phyloP scores from a whole-genome alignment of 1,140 invertebrate species.

The Chymomyza costata region DNA sequence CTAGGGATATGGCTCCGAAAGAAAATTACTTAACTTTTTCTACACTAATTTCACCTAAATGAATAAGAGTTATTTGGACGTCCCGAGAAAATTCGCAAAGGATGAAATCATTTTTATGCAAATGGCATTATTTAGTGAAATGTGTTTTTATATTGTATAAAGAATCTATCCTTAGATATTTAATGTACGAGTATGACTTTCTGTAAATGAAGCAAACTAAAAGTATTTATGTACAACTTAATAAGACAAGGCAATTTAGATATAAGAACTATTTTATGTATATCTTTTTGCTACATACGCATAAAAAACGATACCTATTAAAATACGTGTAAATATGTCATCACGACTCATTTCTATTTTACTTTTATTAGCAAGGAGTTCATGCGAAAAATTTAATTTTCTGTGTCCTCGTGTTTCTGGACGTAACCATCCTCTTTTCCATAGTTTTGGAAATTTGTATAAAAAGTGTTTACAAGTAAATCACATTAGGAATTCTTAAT shows the following conservation, averaged over 20 bases:
- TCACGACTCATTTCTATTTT: neutral
- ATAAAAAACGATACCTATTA: conserved; percentile 48
- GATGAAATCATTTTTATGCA: conserved; percentile 59
- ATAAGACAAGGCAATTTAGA: conserved; percentile 32
- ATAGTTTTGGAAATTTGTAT: too few relatives aligned
- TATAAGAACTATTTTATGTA: conserved; percentile 33
- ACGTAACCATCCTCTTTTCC: too few relatives aligned
- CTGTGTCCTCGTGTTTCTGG: too few relatives aligned
- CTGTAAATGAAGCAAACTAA: conserved; percentile 25
- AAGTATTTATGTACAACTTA: conserved; percentile 18
- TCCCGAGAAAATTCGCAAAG: too few relatives aligned
- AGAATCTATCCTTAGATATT: conserved; percentile 18
- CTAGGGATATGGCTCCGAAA: too few relatives aligned
- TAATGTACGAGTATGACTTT: neutral
- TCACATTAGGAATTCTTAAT: too few relatives aligned
- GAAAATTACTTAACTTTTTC: too few relatives aligned
- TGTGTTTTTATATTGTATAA: conserved; percentile 63
- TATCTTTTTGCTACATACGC: conserved; percentile 11
- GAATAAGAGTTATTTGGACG: too few relatives aligned
- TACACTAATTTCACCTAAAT: too few relatives aligned
- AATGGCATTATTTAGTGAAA: conserved; percentile 63
- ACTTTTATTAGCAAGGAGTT: too few relatives aligned
- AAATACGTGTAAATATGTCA: conserved; percentile 29
- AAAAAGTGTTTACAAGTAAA: too few relatives aligned
- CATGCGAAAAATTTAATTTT: too few relatives aligned